Evolutionary conservation across 2,888 invertebrate genomes (phyloP).

Genomic region (Drosophila helvetica): DNA sequence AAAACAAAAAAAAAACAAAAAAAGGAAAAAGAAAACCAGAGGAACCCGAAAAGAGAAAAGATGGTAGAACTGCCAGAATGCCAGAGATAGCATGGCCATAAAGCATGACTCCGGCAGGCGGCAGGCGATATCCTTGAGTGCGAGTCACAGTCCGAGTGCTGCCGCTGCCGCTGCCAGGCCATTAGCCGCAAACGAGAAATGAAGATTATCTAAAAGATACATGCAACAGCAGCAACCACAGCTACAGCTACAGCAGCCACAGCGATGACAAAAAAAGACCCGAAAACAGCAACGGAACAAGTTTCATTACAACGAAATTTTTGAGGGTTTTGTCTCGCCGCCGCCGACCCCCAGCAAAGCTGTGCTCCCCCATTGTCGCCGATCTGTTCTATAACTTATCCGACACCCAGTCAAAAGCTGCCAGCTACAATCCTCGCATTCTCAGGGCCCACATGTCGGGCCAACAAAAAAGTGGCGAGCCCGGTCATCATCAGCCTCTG

Average conservation of each 20-base stretch:
- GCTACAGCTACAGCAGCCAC: constrained; percentile 19
- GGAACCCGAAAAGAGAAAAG: constrained; percentile 26
- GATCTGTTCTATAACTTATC: constrained; percentile 67
- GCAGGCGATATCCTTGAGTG: constrained; percentile 74
- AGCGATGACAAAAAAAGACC: constrained; percentile 40
- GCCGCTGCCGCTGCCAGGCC: constrained; percentile 60
- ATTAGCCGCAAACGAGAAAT: constrained; percentile 79
- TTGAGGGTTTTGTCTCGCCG: constrained; percentile 21
- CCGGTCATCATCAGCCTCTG: neutral
- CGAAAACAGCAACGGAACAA: constrained; percentile 44
- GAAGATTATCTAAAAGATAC: constrained; percentile 79
- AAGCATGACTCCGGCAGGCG: constrained; percentile 60
- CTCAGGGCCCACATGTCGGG: neutral
- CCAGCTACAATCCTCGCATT: constrained; percentile 55
- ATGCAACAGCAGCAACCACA: constrained; percentile 55
- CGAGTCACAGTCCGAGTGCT: constrained; percentile 62
- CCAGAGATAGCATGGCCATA: constrained; percentile 57
- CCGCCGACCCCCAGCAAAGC: neutral
- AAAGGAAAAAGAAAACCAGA: constrained; percentile 13
- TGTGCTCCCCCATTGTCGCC: constrained; percentile 47
- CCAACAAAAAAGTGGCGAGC: neutral
- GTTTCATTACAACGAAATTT: constrained; percentile 68
- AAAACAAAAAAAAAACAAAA: constrained; percentile 49
- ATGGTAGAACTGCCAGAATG: constrained; percentile 27
- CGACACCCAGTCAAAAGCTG: constrained; percentile 56